Evolutionary conservation across 2,888 invertebrate species (phyloP).

Genomic region (Dinocampus coccinellae): DNA sequence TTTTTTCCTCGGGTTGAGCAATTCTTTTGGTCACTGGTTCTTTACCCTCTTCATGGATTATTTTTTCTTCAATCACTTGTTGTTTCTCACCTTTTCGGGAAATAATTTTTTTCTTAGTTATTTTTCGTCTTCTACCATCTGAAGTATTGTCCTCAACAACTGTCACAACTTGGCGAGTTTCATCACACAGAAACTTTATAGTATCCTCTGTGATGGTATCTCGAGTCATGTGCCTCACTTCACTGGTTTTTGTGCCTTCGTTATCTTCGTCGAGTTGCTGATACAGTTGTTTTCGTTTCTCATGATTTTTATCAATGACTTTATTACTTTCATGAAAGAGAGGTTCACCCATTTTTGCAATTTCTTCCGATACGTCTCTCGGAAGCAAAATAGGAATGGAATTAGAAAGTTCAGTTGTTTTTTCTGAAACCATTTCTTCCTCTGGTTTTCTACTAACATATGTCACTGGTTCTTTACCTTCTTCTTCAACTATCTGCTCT

Average conservation of each 20-base stretch:
- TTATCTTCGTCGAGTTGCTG: constrained; percentile 63
- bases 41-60: constrained; percentile 66
- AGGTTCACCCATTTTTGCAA: neutral
- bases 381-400: constrained; percentile 22
- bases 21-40: constrained; percentile 63
- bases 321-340: constrained; percentile 60
- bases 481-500: constrained; percentile 68
- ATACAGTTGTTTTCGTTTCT: constrained; percentile 65
- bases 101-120: constrained; percentile 58
- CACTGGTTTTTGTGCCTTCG: constrained; percentile 28
- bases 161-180: neutral
- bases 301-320: constrained; percentile 63
- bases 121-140: constrained; percentile 2
- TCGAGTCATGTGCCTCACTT: constrained; percentile 69
- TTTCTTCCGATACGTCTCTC: constrained; percentile 53
- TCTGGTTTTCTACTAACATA: constrained; percentile 54
- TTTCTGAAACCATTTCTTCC: constrained; percentile 42
- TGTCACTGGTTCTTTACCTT: constrained; percentile 57
- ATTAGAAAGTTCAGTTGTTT: constrained; percentile 33
- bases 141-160: neutral
- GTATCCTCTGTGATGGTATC: constrained; percentile 48
- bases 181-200: constrained; percentile 42
- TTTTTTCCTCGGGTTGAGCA: constrained; percentile 53
- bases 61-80: constrained; percentile 67
- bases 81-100: constrained; percentile 61